Evolutionary conservation across 2,113 vertebrate species (phyloP), one percentile per base, ranked within the genome.

Genomic region (Leiothrix lutea): DNA sequence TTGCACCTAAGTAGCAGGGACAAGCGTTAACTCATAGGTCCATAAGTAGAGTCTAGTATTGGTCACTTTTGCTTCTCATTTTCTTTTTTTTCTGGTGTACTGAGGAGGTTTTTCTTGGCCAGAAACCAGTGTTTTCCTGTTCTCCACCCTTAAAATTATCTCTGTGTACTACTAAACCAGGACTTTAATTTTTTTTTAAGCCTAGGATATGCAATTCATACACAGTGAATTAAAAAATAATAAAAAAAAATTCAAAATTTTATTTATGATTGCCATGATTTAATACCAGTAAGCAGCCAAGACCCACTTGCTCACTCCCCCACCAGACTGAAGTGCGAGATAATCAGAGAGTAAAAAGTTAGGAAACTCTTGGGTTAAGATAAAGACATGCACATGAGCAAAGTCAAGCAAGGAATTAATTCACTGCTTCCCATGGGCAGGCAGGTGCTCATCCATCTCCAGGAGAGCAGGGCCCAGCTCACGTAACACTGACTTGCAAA

Each of bases 161-260:
- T 64, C 33, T 65, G 8, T 6, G 1, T 71, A 20, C 15, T 23
- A 47, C 25, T 64, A 75, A 85, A 88, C 0, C 12, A 60, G 11
- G 23, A 35, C 50, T 86, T 86, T 6, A 8, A 18, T 44, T 42
- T 5, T 3, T 84, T 57, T 84, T 87, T 60, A 47, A 84, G 48
- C 12, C 3, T 40, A 57, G 8, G 19, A 29, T 35, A 48, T 22
- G 19, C 1, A 45, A 73, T 48, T 86, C 0, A 29, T 38, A 50
- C 3, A 11, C 3, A 19, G 2, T 9, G 2, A 50, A 33, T n/a
- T n/a, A 3, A 83, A 78, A 5, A 42, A 67, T 3, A n/a, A 54
- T 19, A 31, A 53, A 56, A 56, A 64, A 42, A 38, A 21, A 66
- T 75, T 80, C 61, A 2, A 61, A 62, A 80, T 62, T 56, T 67